Base-by-base conservation (phyloP, 2,113 vertebrate species). In the Plecturocebus donacophilus region DNA sequence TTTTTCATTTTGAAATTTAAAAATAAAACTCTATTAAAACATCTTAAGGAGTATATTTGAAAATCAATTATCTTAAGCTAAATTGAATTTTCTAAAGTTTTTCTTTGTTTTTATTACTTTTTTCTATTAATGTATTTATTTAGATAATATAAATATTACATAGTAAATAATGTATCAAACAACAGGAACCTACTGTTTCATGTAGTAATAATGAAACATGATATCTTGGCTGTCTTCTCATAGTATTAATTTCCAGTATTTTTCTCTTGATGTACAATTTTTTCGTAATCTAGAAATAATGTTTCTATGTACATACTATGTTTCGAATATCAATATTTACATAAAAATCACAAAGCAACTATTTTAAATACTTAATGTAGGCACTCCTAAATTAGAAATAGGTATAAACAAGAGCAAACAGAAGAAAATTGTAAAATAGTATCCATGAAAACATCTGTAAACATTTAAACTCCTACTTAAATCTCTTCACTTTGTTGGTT, bases 351-450 rank as follows among this genome's bases (percentile, higher is more conserved):
- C 83, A 35, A 92, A 76, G 38, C 1, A 89, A 42, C 19, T 81
- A 64, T 30, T 84, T 52, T 84, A 81, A 70, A 87, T 83, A 30
- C 32, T 64, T 11, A 93, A 76, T 27, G 7, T 49, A 84, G 25
- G 5, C 4, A 66, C 2, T 85, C 16, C 45, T 89, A 86, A 70
- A 54, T 2, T 13, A 45, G 17, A 88, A 97, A 35, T 54, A 49
- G n/a, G 20, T 77, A 92, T 86, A 27, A 95, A 58, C 40, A 90
- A 58, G 8, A 61, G 17, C 1, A 88, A 84, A 80, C 7, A 64
- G 2, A 83, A 70, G n/a, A 56, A 96, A 71, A 10, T 87, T 27
- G 49, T 98, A 94, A 56, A 97, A 52, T 90, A 52, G 85, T 11
- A 96, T 30, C 2, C 23, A 75, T 94, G 80, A 61, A 91, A 96